Percentiles rank a stretch among this genome's conserved stretches.
These are phyloP conservation scores for Melanotaenia pygmaea DNA, from an alignment of 2,797 vertebrate species.

Conservation along the genomic window DNA sequence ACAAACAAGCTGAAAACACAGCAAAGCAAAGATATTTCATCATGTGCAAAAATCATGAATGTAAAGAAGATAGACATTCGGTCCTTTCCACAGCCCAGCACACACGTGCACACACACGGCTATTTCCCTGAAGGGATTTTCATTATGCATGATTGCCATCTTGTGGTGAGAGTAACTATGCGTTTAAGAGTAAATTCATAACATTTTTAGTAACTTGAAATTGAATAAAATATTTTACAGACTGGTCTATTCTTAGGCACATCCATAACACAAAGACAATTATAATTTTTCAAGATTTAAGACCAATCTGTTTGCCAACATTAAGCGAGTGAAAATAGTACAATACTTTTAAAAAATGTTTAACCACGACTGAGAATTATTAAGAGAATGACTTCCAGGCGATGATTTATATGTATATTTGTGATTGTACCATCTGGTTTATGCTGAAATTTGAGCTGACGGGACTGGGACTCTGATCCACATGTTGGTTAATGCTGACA, in stretches of 20 bases:
- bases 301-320: background rate
- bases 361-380: background rate
- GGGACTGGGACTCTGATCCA: slow-evolving; percentile 11
- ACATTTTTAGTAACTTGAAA: slow-evolving; percentile 15
- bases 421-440: background rate
- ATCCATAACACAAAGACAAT: background rate
- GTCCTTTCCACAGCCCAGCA: background rate
- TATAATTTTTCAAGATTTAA: background rate
- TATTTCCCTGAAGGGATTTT: slow-evolving; percentile 30
- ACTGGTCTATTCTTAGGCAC: background rate
- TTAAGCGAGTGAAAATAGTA: background rate
- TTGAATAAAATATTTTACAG: slow-evolving; percentile 1
- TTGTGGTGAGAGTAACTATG: slow-evolving; percentile 60
- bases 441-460: background rate
- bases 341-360: slow-evolving; percentile 1
- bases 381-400: background rate
- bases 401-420: background rate
- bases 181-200: slow-evolving; percentile 27
- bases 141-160: slow-evolving; percentile 77
- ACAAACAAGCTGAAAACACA: slow-evolving; percentile 26
- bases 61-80: slow-evolving; percentile 20
- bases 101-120: background rate
- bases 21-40: slow-evolving; percentile 23
- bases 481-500: slow-evolving; percentile 74
- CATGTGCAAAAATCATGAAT: slow-evolving; percentile 36